phyloP scores from a whole-genome alignment of 1,140 invertebrate species.

The Rhopalosiphum padi region DNA sequence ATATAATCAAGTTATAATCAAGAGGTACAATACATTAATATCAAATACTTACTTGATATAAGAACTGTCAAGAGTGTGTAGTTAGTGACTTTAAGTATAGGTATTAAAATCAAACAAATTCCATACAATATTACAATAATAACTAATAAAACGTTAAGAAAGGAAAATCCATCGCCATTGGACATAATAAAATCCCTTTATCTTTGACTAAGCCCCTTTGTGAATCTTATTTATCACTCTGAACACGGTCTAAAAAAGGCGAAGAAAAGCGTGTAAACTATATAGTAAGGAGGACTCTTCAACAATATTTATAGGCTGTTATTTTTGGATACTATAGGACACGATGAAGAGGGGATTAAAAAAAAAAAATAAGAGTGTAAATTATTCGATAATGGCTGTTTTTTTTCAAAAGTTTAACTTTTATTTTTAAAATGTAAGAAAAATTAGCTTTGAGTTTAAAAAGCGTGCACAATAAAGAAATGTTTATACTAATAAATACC shows the following conservation, averaged over 20 bases:
- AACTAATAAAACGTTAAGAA: background rate
- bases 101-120: background rate
- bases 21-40: background rate
- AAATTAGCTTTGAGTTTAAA: background rate
- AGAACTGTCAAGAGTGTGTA: background rate
- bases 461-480: background rate
- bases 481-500: background rate
- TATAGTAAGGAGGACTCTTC: background rate
- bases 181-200: constrained; percentile 23
- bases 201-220: background rate
- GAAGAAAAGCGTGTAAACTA: background rate
- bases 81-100: background rate
- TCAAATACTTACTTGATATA: background rate
- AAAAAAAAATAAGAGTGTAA: constrained; percentile 37
- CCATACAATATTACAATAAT: background rate
- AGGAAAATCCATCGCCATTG: background rate
- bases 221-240: constrained; percentile 35
- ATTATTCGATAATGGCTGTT: background rate
- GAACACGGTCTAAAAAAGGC: background rate
- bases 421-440: background rate
- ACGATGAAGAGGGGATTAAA: background rate
- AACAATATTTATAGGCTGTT: constrained; percentile 39
- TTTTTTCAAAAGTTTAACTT: background rate
- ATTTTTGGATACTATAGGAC: background rate
- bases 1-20: background rate